Evolutionary conservation across 2,797 vertebrate species (phyloP), one percentile per base, ranked within the genome.

Genomic region (Anabas testudineus): DNA sequence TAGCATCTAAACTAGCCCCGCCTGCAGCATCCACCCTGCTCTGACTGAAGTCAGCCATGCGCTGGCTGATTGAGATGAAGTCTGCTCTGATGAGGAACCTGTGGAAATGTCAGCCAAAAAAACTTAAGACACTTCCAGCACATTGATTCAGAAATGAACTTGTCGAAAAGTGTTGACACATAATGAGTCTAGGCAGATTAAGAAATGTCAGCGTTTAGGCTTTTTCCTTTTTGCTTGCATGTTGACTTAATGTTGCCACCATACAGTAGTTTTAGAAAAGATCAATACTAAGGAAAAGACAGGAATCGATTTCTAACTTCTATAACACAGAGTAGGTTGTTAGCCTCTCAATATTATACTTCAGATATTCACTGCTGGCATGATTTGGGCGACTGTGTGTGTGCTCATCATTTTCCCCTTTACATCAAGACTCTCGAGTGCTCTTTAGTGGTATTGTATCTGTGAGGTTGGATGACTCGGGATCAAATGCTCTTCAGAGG

Each of bases 391-490:
- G 43, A 57, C 56, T 12, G 26, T 47, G 26, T 47, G 41, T 13
- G 1, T 18, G 3, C 7, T 18, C 39, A 45, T 45, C 47, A 47
- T 32, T 54, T n/a, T 68, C 2, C 45, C 36, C 39, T 37, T 14
- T 51, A 56, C 57, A 87, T 80, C 42, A 45, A 68, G 55, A 46
- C 64, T 47, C 68, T 36, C 15, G 55, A 79, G 60, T 61, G 80
- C 62, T 78, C 26, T 76, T 77, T 88, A 81, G 81, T 85, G 74
- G 71, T 54, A 81, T 80, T 67, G 73, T 81, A 80, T 83, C 55
- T 73, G 61, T 70, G 82, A 62, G 70, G 55, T 26, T 22, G 73
- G 18, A 55, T 72, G 67, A 61, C 34, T 72, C 64, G 16, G 34
- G 65, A 60, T 51, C 58, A 62, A 84, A 67, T 46, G 76, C 74